Conservation (phyloP, 2,797 vertebrate species). For the Linurgus olivaceus region DNA sequence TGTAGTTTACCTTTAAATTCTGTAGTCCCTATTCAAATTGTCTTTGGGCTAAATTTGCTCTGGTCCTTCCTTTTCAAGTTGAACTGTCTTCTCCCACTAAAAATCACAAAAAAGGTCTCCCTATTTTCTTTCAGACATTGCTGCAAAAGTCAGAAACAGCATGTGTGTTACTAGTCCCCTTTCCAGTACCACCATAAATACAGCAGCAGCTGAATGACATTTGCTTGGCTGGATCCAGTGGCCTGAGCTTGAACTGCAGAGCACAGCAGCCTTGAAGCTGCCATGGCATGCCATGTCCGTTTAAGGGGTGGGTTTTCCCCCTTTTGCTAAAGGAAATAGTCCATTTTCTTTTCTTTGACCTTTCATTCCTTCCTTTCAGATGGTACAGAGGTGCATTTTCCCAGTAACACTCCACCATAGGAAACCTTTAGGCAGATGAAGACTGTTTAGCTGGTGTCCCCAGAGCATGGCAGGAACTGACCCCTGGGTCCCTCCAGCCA, state of each 20-base stretch:
- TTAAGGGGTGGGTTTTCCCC: neutral
- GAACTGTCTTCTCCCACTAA: neutral
- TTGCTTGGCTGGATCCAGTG: neutral
- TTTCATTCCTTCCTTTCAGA: neutral
- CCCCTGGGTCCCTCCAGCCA: rapidly evolving
- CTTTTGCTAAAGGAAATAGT: neutral
- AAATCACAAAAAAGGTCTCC: neutral
- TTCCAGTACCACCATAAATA: neutral
- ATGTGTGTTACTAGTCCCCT: neutral
- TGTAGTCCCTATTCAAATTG: neutral
- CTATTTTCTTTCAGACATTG: neutral
- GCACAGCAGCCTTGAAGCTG: rapidly evolving
- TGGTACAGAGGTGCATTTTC: neutral
- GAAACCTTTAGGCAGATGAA: neutral
- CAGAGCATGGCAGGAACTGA: neutral
- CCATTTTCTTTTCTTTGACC: neutral
- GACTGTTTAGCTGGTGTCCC: neutral
- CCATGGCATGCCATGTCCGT: neutral
- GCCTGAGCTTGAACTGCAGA: neutral
- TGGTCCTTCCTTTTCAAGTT: neutral
- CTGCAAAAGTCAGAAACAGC: neutral
- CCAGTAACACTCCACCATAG: neutral
- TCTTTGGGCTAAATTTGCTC: neutral
- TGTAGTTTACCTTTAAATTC: neutral
- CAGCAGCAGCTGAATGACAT: neutral